phyloP scores from a whole-genome alignment of 2,797 vertebrate genomes.

The Danio aesculapii region DNA sequence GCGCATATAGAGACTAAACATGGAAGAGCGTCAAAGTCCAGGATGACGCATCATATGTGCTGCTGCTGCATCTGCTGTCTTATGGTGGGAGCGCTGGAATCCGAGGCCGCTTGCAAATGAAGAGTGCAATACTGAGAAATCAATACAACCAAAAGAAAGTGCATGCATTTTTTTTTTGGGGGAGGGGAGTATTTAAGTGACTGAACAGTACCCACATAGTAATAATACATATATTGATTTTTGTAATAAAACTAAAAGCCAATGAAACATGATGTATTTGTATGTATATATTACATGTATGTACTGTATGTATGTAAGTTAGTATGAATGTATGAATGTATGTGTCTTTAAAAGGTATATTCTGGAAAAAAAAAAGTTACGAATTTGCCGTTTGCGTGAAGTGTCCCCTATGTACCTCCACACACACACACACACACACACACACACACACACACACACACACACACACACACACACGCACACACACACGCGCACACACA shows the following conservation, averaged over 20 bases:
- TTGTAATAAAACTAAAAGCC: constrained; percentile 74
- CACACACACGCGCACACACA: no score
- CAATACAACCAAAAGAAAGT: constrained; percentile 73
- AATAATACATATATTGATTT: constrained; percentile 76
- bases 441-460: constrained; percentile 57
- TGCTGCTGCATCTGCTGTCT: constrained; percentile 31
- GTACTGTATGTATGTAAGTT: constrained; percentile 52
- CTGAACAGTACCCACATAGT: constrained; percentile 76
- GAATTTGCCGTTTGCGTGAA: constrained; percentile 61
- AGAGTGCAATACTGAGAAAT: constrained; percentile 71
- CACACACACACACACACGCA: constrained; percentile 41
- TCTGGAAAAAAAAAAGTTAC: constrained; percentile 66
- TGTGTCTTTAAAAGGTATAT: constrained; percentile 74
- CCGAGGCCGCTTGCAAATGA: constrained; percentile 20
- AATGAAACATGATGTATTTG: constrained; percentile 68
- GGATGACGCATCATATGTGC: neutral
- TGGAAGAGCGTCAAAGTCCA: neutral
- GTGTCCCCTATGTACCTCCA: constrained; percentile 51
- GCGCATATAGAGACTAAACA: constrained; percentile 7
- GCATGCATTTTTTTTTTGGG: constrained; percentile 71
- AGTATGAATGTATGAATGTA: constrained; percentile 73
- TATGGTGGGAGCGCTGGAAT: constrained; percentile 6
- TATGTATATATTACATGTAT: constrained; percentile 61
- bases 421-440: constrained; percentile 42
- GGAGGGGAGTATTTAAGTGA: constrained; percentile 70